Evolutionary conservation across 2,888 invertebrate species (phyloP).

Genomic region (Junonia oenone): DNA sequence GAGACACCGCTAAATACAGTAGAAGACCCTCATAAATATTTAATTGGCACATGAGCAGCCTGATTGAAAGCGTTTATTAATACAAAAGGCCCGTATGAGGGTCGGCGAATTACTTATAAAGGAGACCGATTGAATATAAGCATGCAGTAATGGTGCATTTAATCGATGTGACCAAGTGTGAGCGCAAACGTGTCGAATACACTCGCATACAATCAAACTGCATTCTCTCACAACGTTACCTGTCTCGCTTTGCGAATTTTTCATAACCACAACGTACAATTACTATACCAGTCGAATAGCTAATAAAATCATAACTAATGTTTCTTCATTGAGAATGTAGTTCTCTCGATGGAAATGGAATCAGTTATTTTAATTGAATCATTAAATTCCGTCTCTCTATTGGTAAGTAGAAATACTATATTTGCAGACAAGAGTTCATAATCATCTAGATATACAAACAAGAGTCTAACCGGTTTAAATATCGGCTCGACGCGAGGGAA

Average conservation of each 20-base stretch:
- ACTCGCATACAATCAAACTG: slow-evolving; percentile 35
- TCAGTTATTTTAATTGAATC: slow-evolving; percentile 34
- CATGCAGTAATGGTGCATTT: slow-evolving; percentile 50
- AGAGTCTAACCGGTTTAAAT: slow-evolving; percentile 56
- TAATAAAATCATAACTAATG: neutral
- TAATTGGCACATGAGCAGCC: slow-evolving; percentile 58
- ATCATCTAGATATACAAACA: slow-evolving; percentile 48
- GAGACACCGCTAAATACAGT: slow-evolving; percentile 33
- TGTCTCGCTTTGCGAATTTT: slow-evolving; percentile 32
- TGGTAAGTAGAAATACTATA: slow-evolving; percentile 47
- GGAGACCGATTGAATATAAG: slow-evolving; percentile 53
- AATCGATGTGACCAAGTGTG: slow-evolving; percentile 48
- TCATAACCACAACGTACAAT: slow-evolving; percentile 11
- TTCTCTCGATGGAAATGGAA: slow-evolving; percentile 20
- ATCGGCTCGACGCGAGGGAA: slow-evolving; percentile 46
- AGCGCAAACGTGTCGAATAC: slow-evolving; percentile 33
- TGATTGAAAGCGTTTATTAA: slow-evolving; percentile 62
- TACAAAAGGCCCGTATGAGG: slow-evolving; percentile 57
- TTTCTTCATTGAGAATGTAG: slow-evolving; percentile 9
- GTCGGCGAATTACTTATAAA: slow-evolving; percentile 59
- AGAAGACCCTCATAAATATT: slow-evolving; percentile 49
- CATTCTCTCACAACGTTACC: slow-evolving; percentile 40
- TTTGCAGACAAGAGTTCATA: slow-evolving; percentile 34
- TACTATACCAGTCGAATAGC: neutral
- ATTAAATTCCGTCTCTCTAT: slow-evolving; percentile 36